Percentiles rank a stretch among this genome's conserved stretches.
Conservation (phyloP, 2,797 vertebrate genomes). For the Merluccius polli region DNA sequence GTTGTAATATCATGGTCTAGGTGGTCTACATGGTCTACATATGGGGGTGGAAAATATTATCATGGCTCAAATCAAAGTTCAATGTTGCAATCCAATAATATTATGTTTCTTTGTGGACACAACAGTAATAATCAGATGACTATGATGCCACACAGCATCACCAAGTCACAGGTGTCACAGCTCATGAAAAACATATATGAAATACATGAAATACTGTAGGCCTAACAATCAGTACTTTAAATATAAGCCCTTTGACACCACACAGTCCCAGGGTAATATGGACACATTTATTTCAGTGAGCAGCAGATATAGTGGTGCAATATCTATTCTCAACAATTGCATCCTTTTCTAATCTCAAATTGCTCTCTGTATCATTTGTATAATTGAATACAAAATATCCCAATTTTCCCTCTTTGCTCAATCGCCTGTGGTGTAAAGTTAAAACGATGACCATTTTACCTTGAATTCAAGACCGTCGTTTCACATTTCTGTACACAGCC, state of each 20-base stretch:
- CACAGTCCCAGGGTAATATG: background rate
- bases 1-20: too few relatives aligned
- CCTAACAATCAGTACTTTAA: background rate
- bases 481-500: conserved; percentile 8
- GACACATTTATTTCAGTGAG: background rate
- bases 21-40: too few relatives aligned
- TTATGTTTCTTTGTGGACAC: too few relatives aligned
- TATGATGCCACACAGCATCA: too few relatives aligned
- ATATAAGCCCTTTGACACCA: background rate
- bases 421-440: background rate
- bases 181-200: background rate
- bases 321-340: background rate
- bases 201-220: background rate
- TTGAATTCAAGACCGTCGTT: conserved; percentile 13
- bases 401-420: background rate
- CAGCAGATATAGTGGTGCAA: too few relatives aligned
- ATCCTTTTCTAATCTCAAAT: background rate
- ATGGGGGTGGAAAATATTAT: background rate
- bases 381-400: background rate
- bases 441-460: conserved; percentile 8
- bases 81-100: background rate
- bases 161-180: background rate
- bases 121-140: too few relatives aligned
- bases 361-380: background rate
- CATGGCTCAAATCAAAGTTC: background rate